Base-by-base conservation (phyloP, 2,888 invertebrate species). In the Keiferia lycopersicella region DNA sequence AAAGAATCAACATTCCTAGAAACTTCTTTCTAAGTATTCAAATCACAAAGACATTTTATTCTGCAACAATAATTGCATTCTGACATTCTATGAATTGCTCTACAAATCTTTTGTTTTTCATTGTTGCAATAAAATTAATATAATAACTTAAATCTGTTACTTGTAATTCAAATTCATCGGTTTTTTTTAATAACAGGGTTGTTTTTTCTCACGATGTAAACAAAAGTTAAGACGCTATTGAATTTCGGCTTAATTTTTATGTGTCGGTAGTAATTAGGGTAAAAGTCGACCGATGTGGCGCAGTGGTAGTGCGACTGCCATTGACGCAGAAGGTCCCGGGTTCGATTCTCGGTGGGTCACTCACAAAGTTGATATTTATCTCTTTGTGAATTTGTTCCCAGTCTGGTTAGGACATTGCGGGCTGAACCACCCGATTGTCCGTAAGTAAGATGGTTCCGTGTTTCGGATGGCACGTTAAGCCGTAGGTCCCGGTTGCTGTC, bases 151-250 rank as follows among this genome's bases (percentile, higher is more conserved):
- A 45, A 26, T n/a, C 22, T 16, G 11, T 14, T 14, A 39, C 22
- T 60, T 60, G 22, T 26, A 26, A 26, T 11, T n/a, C n/a, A 26
- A 39, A 41, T 60, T 45, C 22, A 45, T 60, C 0, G n/a, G 45
- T 14, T 8, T 6, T 26, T 26, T 22, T 20, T 81, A 79, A 83
- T 83, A 76, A 30, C 72, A 65, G 78, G 79, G 82, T 73, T 79
- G 74, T 75, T 79, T 79, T 81, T 85, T 85, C 83, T 80, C 82
- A 85, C 84, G 82, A 80, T 80, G 75, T 69, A 83, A 83, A 84
- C 82, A 84, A 83, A 81, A 74, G 59, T 60, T 41, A 53, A 53
- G 20, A 50, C 11, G 4, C 16, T 20, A 58, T 60, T 59, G 26
- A 51, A 59, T 39, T 51, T 38, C 6, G n/a, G 20, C n/a, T n/a